Percentiles rank a stretch among this genome's conserved stretches.
Evolutionary conservation across 2,113 vertebrate species (phyloP).

Genomic region (Oenanthe melanoleuca): DNA sequence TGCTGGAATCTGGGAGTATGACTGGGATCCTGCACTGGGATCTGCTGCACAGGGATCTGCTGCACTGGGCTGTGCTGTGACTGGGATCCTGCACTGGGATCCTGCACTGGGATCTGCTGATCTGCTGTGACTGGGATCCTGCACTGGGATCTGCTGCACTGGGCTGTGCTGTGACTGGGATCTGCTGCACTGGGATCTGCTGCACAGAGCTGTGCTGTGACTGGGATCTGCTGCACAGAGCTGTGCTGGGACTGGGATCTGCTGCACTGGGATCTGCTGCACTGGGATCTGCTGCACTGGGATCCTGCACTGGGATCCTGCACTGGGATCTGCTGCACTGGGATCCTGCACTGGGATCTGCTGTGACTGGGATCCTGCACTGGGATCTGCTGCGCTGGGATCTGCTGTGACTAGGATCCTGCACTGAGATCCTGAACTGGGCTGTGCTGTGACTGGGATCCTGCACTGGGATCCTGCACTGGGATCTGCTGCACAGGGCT

Average conservation of each 20-base stretch:
- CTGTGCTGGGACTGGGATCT: neutral
- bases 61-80: neutral
- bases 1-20: neutral
- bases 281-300: too few relatives aligned
- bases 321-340: too few relatives aligned
- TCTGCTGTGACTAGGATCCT: neutral
- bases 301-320: too few relatives aligned
- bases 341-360: neutral
- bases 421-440: too few relatives aligned
- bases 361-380: neutral
- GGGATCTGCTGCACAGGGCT: too few relatives aligned
- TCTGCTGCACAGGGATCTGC: neutral
- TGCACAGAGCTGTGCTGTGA: too few relatives aligned
- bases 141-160: neutral
- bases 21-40: neutral
- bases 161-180: too few relatives aligned
- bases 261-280: neutral
- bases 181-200: too few relatives aligned
- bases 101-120: neutral
- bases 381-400: too few relatives aligned
- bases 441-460: too few relatives aligned
- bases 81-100: neutral
- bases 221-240: neutral
- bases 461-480: too few relatives aligned
- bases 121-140: neutral